Evolutionary conservation across 2,888 invertebrate species (phyloP).

Genomic region (Papilio demoleus): DNA sequence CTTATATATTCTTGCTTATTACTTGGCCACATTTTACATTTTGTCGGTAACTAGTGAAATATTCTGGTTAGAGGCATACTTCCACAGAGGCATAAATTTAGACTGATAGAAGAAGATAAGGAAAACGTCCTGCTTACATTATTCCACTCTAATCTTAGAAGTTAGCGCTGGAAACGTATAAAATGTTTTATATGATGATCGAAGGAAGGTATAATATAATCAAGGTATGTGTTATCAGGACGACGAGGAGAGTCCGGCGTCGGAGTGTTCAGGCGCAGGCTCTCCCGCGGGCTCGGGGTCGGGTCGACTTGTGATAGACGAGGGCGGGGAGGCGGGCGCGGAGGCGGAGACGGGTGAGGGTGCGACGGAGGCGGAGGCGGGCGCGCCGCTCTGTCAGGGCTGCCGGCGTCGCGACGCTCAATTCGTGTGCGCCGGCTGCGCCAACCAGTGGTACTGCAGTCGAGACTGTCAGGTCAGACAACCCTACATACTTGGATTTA

Average conservation of each 20-base stretch:
- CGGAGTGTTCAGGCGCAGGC: slow-evolving; percentile 45
- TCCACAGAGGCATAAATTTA: too few species aligned
- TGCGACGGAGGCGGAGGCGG: slow-evolving; percentile 65
- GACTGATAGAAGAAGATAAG: too few species aligned
- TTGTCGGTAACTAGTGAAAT: too few species aligned
- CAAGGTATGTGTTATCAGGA: slow-evolving; percentile 70
- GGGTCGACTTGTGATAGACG: slow-evolving; percentile 58
- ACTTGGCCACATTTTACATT: too few species aligned
- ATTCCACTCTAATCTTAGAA: too few species aligned
- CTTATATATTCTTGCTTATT: too few species aligned
- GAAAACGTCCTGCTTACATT: too few species aligned
- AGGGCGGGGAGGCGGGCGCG: slow-evolving; percentile 61
- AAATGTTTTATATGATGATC: too few species aligned
- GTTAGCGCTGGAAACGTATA: too few species aligned
- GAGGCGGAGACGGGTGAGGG: slow-evolving; percentile 66
- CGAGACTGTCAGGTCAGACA: slow-evolving; percentile 92
- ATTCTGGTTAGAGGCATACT: too few species aligned
- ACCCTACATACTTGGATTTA: background rate
- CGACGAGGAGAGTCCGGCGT: slow-evolving; percentile 84
- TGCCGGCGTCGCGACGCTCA: slow-evolving; percentile 92
- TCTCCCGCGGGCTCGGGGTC: slow-evolving; percentile 53
- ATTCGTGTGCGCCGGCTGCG: slow-evolving; percentile 95
- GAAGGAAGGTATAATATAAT: too few species aligned
- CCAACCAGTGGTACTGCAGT: slow-evolving; percentile 97
- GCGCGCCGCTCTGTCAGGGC: slow-evolving; percentile 92